phyloP scores from a whole-genome alignment of 2,113 vertebrate species.

The Siniperca knerii region DNA sequence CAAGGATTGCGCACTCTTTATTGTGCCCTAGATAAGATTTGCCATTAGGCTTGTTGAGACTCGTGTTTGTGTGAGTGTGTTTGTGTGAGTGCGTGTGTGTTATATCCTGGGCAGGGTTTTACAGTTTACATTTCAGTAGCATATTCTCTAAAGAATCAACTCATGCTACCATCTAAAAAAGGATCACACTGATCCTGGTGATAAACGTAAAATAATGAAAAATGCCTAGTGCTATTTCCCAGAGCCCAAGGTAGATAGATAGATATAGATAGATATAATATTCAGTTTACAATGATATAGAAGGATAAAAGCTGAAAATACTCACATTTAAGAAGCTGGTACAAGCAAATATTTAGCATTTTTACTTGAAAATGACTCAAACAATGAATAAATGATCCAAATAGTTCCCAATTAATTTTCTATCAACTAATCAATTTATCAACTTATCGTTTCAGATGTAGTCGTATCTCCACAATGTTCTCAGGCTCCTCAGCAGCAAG shows the following conservation, averaged over 20 bases:
- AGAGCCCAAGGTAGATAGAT: background rate
- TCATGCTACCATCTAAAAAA: background rate
- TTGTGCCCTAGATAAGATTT: slow-evolving; percentile 70
- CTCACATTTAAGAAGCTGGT: background rate
- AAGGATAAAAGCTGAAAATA: background rate
- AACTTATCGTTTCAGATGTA: background rate
- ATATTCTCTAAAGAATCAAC: slow-evolving; percentile 13
- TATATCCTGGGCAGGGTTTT: slow-evolving; percentile 29
- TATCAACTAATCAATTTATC: background rate
- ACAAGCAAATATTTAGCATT: background rate
- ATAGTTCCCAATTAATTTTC: background rate
- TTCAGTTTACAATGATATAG: background rate
- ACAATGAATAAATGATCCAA: no score
- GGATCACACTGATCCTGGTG: background rate
- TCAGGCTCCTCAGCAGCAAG: background rate
- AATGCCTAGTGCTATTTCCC: background rate
- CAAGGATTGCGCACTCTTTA: slow-evolving; percentile 49
- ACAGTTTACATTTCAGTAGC: background rate
- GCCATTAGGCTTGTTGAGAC: slow-evolving; percentile 45
- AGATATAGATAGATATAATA: no score
- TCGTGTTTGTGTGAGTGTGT: background rate
- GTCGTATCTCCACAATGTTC: background rate
- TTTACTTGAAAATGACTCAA: background rate
- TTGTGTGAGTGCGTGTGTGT: slow-evolving; percentile 8
- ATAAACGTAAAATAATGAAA: background rate